These are phyloP conservation scores for Cryptotis parvus DNA, from an alignment of 2,113 vertebrate species.

Conservation along the genomic window DNA sequence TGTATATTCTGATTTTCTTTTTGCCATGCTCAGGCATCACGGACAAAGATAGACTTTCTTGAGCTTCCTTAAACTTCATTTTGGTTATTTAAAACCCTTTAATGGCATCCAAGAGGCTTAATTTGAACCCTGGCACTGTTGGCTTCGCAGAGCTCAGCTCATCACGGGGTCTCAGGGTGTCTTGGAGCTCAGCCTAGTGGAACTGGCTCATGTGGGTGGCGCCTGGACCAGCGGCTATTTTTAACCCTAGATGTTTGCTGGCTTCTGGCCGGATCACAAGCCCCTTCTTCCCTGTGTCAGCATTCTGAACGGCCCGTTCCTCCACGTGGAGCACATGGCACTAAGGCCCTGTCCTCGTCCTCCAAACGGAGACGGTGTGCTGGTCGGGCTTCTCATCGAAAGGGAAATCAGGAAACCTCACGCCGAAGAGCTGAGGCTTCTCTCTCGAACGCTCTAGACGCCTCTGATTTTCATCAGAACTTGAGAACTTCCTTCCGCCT, in stretches of 20 bases:
- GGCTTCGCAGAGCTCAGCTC: constrained; percentile 10
- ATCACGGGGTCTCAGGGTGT: neutral
- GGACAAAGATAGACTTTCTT: neutral
- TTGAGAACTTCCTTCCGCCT: constrained; percentile 50
- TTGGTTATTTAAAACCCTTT: constrained; percentile 17
- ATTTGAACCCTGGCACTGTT: neutral
- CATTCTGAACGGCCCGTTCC: neutral
- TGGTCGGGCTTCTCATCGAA: constrained; percentile 64
- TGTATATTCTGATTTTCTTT: constrained; percentile 8
- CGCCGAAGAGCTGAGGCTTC: constrained; percentile 58
- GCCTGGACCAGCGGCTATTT: constrained; percentile 13
- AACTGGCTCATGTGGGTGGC: neutral
- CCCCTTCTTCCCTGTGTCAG: neutral
- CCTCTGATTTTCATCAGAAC: constrained; percentile 69
- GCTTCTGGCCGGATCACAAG: neutral
- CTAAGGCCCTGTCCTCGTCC: constrained; percentile 19
- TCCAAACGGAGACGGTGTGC: constrained; percentile 57
- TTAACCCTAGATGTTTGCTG: neutral
- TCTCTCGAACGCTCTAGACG: constrained; percentile 66
- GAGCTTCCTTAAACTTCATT: constrained; percentile 40
- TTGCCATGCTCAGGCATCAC: neutral
- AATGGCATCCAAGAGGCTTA: neutral
- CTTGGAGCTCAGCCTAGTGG: neutral
- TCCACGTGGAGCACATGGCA: constrained; percentile 58
- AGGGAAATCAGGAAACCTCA: constrained; percentile 72